These are phyloP conservation scores for Danionella cerebrum DNA, from an alignment of 2,113 vertebrate genomes.

Conservation along the genomic window DNA sequence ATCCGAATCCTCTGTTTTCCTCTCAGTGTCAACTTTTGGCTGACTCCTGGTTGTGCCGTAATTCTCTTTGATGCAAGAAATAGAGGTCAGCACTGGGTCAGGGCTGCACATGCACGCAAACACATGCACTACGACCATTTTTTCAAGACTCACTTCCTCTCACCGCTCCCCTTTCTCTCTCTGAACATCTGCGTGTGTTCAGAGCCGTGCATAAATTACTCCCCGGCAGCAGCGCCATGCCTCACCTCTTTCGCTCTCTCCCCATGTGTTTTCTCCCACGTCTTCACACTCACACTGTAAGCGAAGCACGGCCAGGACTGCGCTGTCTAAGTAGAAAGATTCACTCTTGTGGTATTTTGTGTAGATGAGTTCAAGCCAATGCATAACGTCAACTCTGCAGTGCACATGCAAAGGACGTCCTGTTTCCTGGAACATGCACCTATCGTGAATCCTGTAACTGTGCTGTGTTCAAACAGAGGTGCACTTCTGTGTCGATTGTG, in stretches of 20 bases:
- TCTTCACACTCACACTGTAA: background rate
- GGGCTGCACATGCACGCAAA: conserved; percentile 45
- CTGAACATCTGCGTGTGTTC: conserved; percentile 50
- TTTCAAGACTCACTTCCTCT: conserved; percentile 33
- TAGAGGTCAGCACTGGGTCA: conserved; percentile 61
- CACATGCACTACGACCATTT: conserved; percentile 27
- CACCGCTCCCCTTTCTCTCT: conserved; percentile 27
- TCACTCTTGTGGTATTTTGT: background rate
- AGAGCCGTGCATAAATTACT: conserved; percentile 46
- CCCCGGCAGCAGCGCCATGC: conserved; percentile 33
- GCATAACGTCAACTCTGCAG: background rate
- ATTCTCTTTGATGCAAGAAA: conserved; percentile 57
- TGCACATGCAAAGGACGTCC: conserved; percentile 40
- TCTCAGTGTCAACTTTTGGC: conserved; percentile 31
- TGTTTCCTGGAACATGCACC: conserved; percentile 29
- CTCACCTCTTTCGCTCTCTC: conserved; percentile 29
- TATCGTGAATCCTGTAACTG: too few relatives aligned
- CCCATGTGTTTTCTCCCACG: background rate
- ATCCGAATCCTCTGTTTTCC: background rate
- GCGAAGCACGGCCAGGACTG: background rate
- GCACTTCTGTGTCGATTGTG: too few relatives aligned
- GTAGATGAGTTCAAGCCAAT: background rate
- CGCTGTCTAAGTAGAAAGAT: background rate
- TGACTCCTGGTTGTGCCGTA: conserved; percentile 39
- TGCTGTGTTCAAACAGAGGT: too few relatives aligned